Evolutionary conservation across 2,113 vertebrate species (phyloP), one percentile per base, ranked within the genome.

Genomic region (Pundamilia nyererei): DNA sequence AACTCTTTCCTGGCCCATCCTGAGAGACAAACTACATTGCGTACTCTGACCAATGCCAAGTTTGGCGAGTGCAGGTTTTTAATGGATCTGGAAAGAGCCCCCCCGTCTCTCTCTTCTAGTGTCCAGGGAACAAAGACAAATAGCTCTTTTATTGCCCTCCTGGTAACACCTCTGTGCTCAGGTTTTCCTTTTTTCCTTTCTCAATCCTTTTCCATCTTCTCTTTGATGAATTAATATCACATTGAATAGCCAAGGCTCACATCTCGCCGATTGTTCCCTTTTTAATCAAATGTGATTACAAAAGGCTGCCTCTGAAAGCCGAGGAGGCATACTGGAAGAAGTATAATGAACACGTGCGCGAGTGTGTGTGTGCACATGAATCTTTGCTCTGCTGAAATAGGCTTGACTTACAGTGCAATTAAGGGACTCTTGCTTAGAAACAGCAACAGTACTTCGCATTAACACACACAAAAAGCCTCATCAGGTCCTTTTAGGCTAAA

Each of bases 121-220:
- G 92, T 91, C 91, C 85, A n/a, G 86, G 83, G 94, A 95, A 96
- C 94, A 96, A 94, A 96, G 95, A 96, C 49, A 47, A 92, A 96
- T 95, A 72, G 93, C 89, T 92, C 84, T 95, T 96, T 96, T 93
- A 96, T 95, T 95, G 91, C 89, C 77, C 92, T 92, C 81, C 87
- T 91, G 87, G 93, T 92, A 87, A 93, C 94, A 93, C 94, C 90
- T 93, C 89, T 90, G 60, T 24, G 80, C 90, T 91, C 91, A 89
- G 83, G 79, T 82, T 91, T 86, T 87, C 60, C 19, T 58, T 89
- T 89, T 84, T 90, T 82, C 79, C 55, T 68, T 38, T 12, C 65
- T 85, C 87, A 80, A 62, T 83, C 87, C 80, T 68, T 85, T 90
- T 85, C 89, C 81, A 80, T 87, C 81, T 72, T 82, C 77, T 80